Conservation (phyloP, 2,797 vertebrate genomes). For the Sebastes oblongus region DNA sequence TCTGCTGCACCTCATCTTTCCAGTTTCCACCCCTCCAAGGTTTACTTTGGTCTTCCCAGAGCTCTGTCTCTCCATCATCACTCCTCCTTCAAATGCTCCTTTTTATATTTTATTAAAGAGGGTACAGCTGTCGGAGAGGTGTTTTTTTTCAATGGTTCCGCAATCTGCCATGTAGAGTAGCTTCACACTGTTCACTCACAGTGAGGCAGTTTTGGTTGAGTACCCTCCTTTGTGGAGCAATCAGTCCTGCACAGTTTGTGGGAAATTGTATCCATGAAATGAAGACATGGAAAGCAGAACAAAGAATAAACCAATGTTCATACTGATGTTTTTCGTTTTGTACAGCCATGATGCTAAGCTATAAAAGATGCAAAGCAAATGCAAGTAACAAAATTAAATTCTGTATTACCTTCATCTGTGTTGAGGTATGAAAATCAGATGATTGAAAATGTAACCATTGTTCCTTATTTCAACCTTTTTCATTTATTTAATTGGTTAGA, state of each 20-base stretch:
- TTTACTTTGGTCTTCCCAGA: constrained; percentile 6
- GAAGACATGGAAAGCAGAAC: background rate
- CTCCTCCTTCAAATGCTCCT: constrained; percentile 11
- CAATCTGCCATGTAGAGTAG: constrained; percentile 44
- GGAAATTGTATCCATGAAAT: constrained; percentile 13
- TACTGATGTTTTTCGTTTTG: background rate
- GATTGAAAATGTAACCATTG: background rate
- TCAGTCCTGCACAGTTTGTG: constrained; percentile 35
- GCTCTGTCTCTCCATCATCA: constrained; percentile 2
- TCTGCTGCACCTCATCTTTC: background rate
- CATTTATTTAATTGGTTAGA: background rate
- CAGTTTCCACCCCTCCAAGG: background rate
- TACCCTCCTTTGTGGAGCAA: constrained; percentile 29
- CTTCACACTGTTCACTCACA: constrained; percentile 33
- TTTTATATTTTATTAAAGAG: constrained; percentile 36
- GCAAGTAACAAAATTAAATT: background rate
- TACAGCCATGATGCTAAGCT: background rate
- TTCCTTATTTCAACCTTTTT: background rate
- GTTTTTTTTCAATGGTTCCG: constrained; percentile 13
- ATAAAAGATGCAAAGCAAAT: background rate
- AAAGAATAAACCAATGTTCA: background rate
- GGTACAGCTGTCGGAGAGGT: constrained; percentile 27
- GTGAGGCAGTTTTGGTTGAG: constrained; percentile 30
- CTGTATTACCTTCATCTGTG: background rate
- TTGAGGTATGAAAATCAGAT: background rate